Evolutionary conservation across 2,797 vertebrate species (phyloP), one percentile per base, ranked within the genome.

Genomic region (Aratinga solstitialis): DNA sequence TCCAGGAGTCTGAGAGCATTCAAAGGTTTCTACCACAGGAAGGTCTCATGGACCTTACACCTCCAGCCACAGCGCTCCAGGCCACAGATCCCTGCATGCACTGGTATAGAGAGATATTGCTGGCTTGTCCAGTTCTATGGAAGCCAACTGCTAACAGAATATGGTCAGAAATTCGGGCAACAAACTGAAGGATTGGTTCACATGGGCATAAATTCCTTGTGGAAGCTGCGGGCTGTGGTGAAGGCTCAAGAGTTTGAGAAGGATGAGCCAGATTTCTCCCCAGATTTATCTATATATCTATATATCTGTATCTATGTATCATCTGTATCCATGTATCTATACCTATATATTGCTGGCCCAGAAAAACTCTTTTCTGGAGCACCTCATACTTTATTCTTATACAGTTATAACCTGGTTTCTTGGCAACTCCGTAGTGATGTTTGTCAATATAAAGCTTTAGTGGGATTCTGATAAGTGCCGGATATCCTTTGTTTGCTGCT

Each of bases 391-490:
- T 58, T 45, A 11, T 5, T 29, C 40, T 68, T 5, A n/a, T 4
- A 0, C 36, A 36, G 30, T 72, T 58, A 22, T 21, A 58, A 58
- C 38, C 34, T 32, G 26, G 15, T 65, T 82, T 71, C 43, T 71
- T 56, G 71, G 71, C 32, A 43, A 48, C 56, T 38, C 2, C 0
- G 0, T 14, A 34, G 13, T 2, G 13, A 51, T 68, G 14, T 69
- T 63, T 65, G 73, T 51, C 74, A 53, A 36, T 23, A 13, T 2
- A 47, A 65, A 54, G 40, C 61, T 61, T 32, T 38, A 54, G 20
- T 65, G 73, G n/a, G 56, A 27, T 34, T 54, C 34, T 47, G 48
- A 38, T 40, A 65, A 61, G 81, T 29, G 47, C 36, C 1, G 8
- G n/a, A 47, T 54, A 38, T 26, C 40, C 65, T 51, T 53, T n/a